Conservation (phyloP, 2,113 vertebrate species). For the Marmota flaviventris region DNA sequence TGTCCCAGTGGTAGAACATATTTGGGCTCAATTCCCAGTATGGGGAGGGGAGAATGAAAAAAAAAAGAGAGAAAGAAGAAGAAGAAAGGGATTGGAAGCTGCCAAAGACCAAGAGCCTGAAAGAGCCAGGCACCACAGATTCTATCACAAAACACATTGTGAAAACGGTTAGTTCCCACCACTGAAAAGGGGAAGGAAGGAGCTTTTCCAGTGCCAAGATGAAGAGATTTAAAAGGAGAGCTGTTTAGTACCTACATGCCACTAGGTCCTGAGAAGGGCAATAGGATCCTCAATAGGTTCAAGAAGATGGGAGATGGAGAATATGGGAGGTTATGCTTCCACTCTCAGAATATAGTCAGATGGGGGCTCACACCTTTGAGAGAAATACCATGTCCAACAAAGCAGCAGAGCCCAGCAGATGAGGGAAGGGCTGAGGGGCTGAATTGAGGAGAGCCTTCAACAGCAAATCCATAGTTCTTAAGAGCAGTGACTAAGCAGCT, state of each 20-base stretch:
- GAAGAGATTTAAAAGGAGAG: not conserved
- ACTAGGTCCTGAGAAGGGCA: not conserved
- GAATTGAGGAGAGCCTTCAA: not conserved
- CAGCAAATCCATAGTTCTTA: not conserved
- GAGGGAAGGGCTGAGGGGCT: not conserved
- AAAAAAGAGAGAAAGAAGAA: too few species aligned
- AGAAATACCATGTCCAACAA: not conserved
- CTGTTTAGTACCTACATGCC: not conserved
- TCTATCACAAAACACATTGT: not conserved
- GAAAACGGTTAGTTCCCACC: not conserved
- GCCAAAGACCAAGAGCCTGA: not conserved
- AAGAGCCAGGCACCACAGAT: not conserved
- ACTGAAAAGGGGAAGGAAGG: not conserved
- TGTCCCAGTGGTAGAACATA: not conserved
- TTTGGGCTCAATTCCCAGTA: too few species aligned
- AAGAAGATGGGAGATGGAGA: not conserved
- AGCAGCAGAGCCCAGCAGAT: not conserved
- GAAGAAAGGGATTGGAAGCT: constrained; percentile 18
- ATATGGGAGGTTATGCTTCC: not conserved
- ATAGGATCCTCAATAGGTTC: not conserved
- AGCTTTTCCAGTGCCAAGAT: not conserved
- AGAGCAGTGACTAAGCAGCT: too few species aligned
- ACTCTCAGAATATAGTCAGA: not conserved
- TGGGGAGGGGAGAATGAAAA: too few species aligned
- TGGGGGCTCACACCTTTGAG: not conserved